Evolutionary conservation across 2,113 vertebrate species (phyloP), one percentile per base, ranked within the genome.

Genomic region (Proteles cristata): DNA sequence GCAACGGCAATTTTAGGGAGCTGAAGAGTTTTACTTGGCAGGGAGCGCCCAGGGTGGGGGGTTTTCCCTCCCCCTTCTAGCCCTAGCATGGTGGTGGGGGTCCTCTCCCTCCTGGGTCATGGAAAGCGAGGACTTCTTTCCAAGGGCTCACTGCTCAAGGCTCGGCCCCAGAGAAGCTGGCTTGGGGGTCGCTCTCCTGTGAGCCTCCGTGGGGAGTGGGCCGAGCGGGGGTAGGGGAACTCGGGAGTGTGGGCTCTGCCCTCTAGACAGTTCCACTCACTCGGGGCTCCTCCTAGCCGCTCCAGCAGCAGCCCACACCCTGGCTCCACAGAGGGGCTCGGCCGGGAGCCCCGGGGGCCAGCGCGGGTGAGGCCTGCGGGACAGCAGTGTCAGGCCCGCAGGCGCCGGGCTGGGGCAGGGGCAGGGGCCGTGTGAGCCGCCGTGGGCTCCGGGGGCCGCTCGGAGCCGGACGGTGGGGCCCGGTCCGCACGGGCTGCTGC

Each of bases 211-310:
- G 16, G 45, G 39, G 45, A 28, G 10, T 0, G 6, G 35, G 43
- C 53, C 88, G 0, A 16, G 14, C 2, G 25, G 76, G 14, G 15
- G 19, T 11, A 2, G 1, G 4, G 43, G 21, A 69, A 4, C 19
- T 19, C 5, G 31, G 14, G 35, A 8, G 45, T 4, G 4, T 15
- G n/a, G 4, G 14, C 3, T 14, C 17, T 53, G 45, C 63, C 71
- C 2, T 0, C 4, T 4, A 7, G 0, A 6, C 19, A 11, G 50
- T 7, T 39, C 31, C 15, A 4, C 17, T 33, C 58, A 77, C 21
- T 1, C 9, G 0, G 0, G 48, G 25, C 19, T 0, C 7, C 7
- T 16, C 31, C 17, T 0, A 2, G 39, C 5, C 0, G 4, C 48
- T 26, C 1, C 25, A 5, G 19, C 2, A 0, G 4, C 7, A 15